Base-by-base conservation (phyloP, 2,888 invertebrate species). In the Idaea straminata region DNA sequence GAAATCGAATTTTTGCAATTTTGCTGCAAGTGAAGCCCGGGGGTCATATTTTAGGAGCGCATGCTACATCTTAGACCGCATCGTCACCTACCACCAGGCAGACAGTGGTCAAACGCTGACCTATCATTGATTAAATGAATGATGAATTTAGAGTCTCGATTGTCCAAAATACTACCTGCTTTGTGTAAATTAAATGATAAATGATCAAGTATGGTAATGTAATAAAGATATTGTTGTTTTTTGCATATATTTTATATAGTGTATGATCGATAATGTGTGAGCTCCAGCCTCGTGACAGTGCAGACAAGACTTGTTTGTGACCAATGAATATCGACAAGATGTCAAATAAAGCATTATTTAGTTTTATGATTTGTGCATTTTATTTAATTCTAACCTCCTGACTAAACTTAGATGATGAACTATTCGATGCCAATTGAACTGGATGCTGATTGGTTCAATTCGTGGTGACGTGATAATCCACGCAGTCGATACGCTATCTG, bases 331-430 rank as follows among this genome's bases (percentile, higher is more conserved):
- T 84, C 86, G 89, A 90, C 88, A 86, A 85, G 85, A 89, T 89
- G 88, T 90, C 88, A 89, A 92, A 91, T 92, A 92, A 91, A 92
- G 89, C 90, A 90, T 74, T 87, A 79, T 88, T 91, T 91, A 91
- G 89, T 92, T 92, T 91, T 90, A 89, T 82, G 79, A 80, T 71
- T 62, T 57, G 35, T 66, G 69, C 69, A 69, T 83, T 85, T 84
- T 68, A 78, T 80, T 84, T 71, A 61, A 36, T 61, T 63, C 60
- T n/a, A 5, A 13, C 61, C 63, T 15, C 15, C 25, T 15, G 36
- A 57, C 15, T 61, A 58, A 58, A 57, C 6, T 58, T 15, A 15
- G 7, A 15, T 58, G 15, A 58, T 58, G 1, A 36, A 7, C 36
- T 25, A 25, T 25, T 25, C 25, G 3, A 25, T 25, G 25, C 25